These are phyloP conservation scores for Neodiprion virginianus DNA, from an alignment of 1,140 invertebrate genomes.

Conservation along the genomic window DNA sequence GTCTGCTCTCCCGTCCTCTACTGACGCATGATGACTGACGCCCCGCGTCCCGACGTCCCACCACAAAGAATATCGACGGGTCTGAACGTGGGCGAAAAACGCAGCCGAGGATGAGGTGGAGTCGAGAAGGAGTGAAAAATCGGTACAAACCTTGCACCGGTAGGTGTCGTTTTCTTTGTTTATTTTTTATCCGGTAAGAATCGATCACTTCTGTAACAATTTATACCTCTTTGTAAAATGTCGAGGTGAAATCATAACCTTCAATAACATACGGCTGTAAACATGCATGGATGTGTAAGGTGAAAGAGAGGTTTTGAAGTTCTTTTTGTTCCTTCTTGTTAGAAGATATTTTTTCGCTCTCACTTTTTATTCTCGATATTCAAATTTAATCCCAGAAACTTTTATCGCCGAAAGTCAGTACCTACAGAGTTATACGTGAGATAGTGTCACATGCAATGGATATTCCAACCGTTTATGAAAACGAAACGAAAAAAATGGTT, in stretches of 20 bases:
- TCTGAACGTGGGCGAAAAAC: slow-evolving; percentile 10
- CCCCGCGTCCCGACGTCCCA: slow-evolving; percentile 12
- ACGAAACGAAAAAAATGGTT: too few relatives aligned
- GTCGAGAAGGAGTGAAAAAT: not conserved
- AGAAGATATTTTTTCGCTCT: not conserved
- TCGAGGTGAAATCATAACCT: too few relatives aligned
- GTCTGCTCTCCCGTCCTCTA: not conserved
- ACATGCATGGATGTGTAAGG: too few relatives aligned
- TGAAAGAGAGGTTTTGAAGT: not conserved
- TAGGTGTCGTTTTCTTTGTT: too few relatives aligned
- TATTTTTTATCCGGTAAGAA: too few relatives aligned
- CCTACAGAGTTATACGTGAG: not conserved
- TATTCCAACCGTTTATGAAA: not conserved
- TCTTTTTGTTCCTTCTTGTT: not conserved
- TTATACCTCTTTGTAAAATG: too few relatives aligned
- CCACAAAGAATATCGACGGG: slow-evolving; percentile 28
- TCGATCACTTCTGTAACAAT: too few relatives aligned
- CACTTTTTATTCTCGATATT: too few relatives aligned
- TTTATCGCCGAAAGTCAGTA: not conserved
- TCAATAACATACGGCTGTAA: too few relatives aligned
- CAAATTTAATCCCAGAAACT: too few relatives aligned
- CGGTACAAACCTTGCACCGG: too few relatives aligned
- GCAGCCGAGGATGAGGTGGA: not conserved
- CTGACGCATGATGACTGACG: not conserved
- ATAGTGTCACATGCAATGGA: not conserved